These are phyloP conservation scores for Clarias laeviceps DNA, from an alignment of 2,797 vertebrate genomes.

Conservation along the genomic window DNA sequence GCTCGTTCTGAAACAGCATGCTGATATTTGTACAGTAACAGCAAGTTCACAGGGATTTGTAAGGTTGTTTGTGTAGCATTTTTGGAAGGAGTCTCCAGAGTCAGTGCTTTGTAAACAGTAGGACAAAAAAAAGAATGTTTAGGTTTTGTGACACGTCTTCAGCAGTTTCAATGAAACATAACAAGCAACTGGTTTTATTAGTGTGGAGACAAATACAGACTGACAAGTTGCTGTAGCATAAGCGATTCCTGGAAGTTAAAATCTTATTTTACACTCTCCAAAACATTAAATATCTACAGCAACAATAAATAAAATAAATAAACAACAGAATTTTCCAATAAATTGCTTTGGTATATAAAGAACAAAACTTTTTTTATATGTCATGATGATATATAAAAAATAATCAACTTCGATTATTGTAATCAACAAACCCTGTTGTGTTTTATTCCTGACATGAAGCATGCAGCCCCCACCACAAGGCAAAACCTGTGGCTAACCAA, in stretches of 20 bases:
- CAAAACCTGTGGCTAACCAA: neutral
- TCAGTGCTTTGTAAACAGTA: neutral
- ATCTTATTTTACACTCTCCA: neutral
- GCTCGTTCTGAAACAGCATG: neutral
- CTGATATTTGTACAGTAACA: neutral
- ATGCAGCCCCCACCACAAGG: neutral
- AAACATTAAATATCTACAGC: neutral
- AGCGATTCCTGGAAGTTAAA: no score
- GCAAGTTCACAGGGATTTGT: neutral
- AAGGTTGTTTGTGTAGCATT: neutral
- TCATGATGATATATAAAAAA: neutral
- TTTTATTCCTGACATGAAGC: neutral
- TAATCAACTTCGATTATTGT: neutral
- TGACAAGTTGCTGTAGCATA: neutral
- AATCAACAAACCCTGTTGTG: neutral
- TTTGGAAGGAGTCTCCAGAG: neutral
- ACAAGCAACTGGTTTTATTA: neutral
- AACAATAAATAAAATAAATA: neutral
- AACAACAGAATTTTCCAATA: no score
- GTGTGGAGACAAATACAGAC: no score
- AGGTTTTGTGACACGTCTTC: neutral
- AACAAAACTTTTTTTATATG: neutral
- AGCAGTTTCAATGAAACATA: neutral
- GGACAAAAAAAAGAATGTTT: neutral
- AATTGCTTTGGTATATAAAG: neutral